Percentiles rank a stretch among this genome's conserved stretches.
Conservation (phyloP, 2,888 invertebrate genomes). For the Scaptomyza flava region DNA sequence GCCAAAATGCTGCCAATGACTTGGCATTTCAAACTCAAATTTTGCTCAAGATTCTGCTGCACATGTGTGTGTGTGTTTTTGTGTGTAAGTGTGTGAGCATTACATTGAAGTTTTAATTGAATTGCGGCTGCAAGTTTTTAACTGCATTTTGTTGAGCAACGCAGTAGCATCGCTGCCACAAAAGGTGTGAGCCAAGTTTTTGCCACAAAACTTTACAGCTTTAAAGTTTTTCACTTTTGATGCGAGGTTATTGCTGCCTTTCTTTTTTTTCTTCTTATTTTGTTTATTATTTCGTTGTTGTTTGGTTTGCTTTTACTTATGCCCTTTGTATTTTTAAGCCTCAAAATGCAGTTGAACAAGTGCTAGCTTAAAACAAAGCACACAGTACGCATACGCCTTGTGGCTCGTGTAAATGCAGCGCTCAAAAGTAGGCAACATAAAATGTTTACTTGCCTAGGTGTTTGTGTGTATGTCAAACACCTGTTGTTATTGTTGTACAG, state of each 20-base stretch:
- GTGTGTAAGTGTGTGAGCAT: conserved; percentile 16
- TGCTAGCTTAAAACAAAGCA: conserved; percentile 13
- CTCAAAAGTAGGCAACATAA: conserved; percentile 59
- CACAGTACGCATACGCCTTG: conserved; percentile 26
- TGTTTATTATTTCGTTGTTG: conserved; percentile 5
- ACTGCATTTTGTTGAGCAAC: conserved; percentile 59
- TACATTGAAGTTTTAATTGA: conserved; percentile 76
- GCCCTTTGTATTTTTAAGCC: neutral
- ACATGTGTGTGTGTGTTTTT: neutral
- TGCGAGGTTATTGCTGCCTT: conserved; percentile 31
- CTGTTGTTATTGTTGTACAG: conserved; percentile 62
- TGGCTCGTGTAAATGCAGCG: conserved; percentile 7
- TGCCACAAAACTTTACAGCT: conserved; percentile 60
- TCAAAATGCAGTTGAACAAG: conserved; percentile 45
- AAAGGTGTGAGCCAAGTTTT: conserved; percentile 64
- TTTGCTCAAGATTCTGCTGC: conserved; percentile 25
- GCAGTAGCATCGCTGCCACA: conserved; percentile 22
- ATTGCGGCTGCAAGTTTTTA: conserved; percentile 77
- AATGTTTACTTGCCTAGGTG: conserved; percentile 34
- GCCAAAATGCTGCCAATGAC: conserved; percentile 15
- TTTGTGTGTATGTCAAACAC: conserved; percentile 50
- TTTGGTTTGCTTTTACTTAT: neutral
- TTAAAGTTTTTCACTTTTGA: conserved; percentile 66
- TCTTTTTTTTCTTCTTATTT: conserved; percentile 6
- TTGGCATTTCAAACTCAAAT: conserved; percentile 36